Base-by-base conservation (phyloP, 2,113 vertebrate species). In the Dipodomys stephensi region DNA sequence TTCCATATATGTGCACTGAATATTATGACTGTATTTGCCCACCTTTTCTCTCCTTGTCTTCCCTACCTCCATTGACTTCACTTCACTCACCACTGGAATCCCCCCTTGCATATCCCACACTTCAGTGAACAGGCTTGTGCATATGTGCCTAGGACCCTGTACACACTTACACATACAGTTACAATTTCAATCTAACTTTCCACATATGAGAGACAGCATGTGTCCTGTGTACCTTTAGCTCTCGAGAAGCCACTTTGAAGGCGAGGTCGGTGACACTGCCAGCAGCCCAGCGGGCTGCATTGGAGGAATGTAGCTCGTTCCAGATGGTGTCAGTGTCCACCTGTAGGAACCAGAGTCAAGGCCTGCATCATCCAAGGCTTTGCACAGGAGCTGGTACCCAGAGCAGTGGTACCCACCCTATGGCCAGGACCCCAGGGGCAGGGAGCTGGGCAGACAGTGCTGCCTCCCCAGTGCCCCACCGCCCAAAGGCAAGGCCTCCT, bases 281-380 rank as follows among this genome's bases (percentile, higher is more conserved):
- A 0, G 98, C 99, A 0, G 99, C 99, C 96, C 99, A 98, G 11
- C 99, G 99, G 0, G 99, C 99, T 0, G 99, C 99, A 0, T 98
- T 98, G 86, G 99, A 99, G 12, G 99, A 99, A 95, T 99, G 99
- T 88, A 99, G 98, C 93, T 99, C 99, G 0, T 99, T 99, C 99
- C 99, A 99, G 97, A 99, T 97, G 74, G 99, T 99, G 94, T 99
- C 99, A 0, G 98, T 99, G 92, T 99, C 99, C 89, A 99, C 99
- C 99, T 99, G 98, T 0, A 7, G 65, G 68, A 91, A 73, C 88
- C 97, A 94, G 95, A 96, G 95, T 86, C 94, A 92, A 83, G 77
- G 82, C 87, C 92, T 25, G 78, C 86, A 88, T 96, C 96, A 96
- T 44, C 84, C 78, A 32, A 79, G 90, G 95, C 87, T 91, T 90